A percentile compares a stretch with the other conserved stretches of the same genome.
Evolutionary conservation across 2,113 vertebrate genomes (phyloP).

Genomic region (Lichenostomus cassidix): DNA sequence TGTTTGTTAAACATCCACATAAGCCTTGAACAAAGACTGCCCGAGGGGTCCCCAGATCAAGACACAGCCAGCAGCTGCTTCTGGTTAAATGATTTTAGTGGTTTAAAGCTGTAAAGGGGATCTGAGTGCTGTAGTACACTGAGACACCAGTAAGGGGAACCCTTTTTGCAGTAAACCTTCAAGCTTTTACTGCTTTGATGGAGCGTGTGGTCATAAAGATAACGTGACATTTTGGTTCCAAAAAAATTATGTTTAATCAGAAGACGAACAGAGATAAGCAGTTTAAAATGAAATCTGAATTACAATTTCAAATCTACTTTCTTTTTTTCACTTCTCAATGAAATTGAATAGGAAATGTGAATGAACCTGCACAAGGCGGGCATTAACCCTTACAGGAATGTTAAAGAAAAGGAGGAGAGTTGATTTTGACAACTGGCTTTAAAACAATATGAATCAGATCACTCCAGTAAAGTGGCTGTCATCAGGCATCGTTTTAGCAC

Average conservation of each 20-base stretch:
- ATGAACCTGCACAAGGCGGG: neutral
- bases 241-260: conserved; percentile 73
- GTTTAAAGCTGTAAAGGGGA: neutral
- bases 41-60: neutral
- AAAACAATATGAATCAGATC: neutral
- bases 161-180: conserved; percentile 70
- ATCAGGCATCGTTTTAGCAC: neutral
- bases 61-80: conserved; percentile 12
- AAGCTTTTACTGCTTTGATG: conserved; percentile 48
- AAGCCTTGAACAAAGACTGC: neutral
- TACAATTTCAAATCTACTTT: conserved; percentile 38
- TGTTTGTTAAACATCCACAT: neutral
- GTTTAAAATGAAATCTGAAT: conserved; percentile 72
- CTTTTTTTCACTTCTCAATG: conserved; percentile 44
- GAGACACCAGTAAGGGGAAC: conserved; percentile 71
- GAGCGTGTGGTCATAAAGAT: conserved; percentile 58
- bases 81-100: neutral
- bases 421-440: neutral
- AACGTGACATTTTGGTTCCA: conserved; percentile 67
- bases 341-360: conserved; percentile 40
- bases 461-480: neutral
- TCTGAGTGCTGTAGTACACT: conserved; percentile 20
- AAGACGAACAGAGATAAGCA: conserved; percentile 66
- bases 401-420: neutral
- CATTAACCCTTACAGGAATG: conserved; percentile 50